These are phyloP conservation scores for Neomorphus geoffroyi DNA, from an alignment of 2,797 vertebrate species.

Conservation along the genomic window DNA sequence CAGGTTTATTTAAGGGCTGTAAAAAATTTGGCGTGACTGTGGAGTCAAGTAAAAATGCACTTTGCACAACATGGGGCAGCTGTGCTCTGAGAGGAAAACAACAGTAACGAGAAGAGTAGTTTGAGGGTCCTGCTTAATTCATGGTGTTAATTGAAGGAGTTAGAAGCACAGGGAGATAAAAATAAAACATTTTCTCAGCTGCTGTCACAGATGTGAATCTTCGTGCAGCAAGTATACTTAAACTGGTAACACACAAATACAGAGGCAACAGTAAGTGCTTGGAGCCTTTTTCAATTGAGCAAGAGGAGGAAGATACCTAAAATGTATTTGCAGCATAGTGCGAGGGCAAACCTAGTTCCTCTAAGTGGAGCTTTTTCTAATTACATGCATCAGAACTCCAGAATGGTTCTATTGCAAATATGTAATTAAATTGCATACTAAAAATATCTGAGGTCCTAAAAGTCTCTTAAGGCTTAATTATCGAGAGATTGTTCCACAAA, in stretches of 20 bases:
- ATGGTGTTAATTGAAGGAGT: neutral
- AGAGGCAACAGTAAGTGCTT: conserved; percentile 4
- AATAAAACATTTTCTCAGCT: conserved; percentile 25
- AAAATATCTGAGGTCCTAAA: neutral
- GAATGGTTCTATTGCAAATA: neutral
- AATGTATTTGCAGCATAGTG: neutral
- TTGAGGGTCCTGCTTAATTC: neutral
- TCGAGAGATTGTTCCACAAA: neutral
- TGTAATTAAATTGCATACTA: conserved; percentile 5
- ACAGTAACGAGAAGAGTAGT: neutral
- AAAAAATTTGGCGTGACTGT: neutral
- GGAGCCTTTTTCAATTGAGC: conserved; percentile 11
- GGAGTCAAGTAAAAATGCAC: neutral
- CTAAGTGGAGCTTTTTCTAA: neutral
- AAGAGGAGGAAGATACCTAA: neutral
- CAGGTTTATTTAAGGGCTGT: neutral
- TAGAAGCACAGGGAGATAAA: neutral
- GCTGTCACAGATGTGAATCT: conserved; percentile 10
- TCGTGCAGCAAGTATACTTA: neutral
- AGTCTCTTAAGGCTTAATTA: neutral
- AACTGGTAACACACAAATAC: neutral
- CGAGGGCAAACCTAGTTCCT: neutral
- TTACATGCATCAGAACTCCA: neutral
- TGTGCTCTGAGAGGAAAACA: neutral
- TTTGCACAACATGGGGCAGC: neutral